phyloP scores from a whole-genome alignment of 2,888 invertebrate species.

The Diarsia mendica region DNA sequence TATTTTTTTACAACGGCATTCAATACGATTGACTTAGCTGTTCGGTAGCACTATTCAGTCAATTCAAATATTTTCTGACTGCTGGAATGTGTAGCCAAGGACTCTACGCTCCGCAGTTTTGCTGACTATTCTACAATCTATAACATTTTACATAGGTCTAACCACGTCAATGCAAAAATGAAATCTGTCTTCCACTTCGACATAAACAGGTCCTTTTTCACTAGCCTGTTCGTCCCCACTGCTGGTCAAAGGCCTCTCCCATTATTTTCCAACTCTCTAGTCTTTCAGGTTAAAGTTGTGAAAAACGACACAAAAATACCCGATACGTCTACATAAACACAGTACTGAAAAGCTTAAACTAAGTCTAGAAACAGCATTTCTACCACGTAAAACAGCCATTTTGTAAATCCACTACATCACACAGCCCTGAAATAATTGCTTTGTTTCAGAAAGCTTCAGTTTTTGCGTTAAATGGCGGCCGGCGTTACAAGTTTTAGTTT shows the following conservation, averaged over 20 bases:
- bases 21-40: too few relatives aligned
- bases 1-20: too few relatives aligned
- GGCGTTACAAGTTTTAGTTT: slow-evolving; percentile 37
- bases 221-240: too few relatives aligned
- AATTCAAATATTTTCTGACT: too few relatives aligned
- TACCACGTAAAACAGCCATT: not conserved
- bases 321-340: not conserved
- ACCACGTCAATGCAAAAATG: not conserved
- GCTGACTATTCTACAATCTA: not conserved
- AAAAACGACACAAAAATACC: not conserved
- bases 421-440: slow-evolving; percentile 52
- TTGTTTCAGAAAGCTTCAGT: slow-evolving; percentile 57
- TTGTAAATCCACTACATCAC: slow-evolving; percentile 31
- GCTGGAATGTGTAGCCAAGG: too few relatives aligned
- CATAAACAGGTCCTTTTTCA: too few relatives aligned
- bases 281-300: too few relatives aligned
- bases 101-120: too few relatives aligned
- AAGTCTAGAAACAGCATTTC: not conserved
- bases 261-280: too few relatives aligned
- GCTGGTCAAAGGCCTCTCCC: too few relatives aligned
- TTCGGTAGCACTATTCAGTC: too few relatives aligned
- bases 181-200: not conserved
- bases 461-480: slow-evolving; percentile 54
- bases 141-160: not conserved
- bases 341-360: not conserved